A percentile compares a stretch with the other conserved stretches of the same genome.
phyloP scores from a whole-genome alignment of 2,113 vertebrate species.

The Zootoca vivipara region DNA sequence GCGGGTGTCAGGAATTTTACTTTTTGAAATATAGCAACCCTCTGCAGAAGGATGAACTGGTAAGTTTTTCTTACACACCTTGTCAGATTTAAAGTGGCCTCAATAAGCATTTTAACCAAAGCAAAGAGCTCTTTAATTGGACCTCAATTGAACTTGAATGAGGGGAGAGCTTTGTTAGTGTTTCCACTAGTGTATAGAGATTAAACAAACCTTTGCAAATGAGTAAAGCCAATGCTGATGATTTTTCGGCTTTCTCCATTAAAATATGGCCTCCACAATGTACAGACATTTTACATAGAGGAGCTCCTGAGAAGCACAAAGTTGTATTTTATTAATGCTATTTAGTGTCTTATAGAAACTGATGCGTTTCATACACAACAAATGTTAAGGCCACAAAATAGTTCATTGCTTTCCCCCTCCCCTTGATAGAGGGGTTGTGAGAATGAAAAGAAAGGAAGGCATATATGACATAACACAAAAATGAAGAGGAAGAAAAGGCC shows the following conservation, averaged over 20 bases:
- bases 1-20: no score
- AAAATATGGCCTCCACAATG: neutral
- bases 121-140: neutral
- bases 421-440: neutral
- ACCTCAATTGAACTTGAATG: neutral
- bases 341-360: neutral
- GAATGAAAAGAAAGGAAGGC: neutral
- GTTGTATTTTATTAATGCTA: neutral
- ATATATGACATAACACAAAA: neutral
- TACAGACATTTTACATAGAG: neutral
- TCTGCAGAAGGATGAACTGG: neutral
- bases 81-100: neutral
- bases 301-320: neutral
- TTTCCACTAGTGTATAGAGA: neutral
- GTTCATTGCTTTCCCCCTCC: neutral
- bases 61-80: neutral
- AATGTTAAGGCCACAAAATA: constrained; percentile 2
- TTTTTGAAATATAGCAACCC: no score
- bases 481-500: neutral
- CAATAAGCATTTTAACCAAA: neutral
- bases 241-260: neutral
- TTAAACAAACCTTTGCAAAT: neutral
- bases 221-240: no score
- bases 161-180: neutral
- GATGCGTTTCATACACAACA: neutral